Percentiles rank a stretch among this genome's conserved stretches.
Conservation (phyloP, 30 jellyfish, hydroid and myxozoan genomes). For the Aurelia aurita region DNA sequence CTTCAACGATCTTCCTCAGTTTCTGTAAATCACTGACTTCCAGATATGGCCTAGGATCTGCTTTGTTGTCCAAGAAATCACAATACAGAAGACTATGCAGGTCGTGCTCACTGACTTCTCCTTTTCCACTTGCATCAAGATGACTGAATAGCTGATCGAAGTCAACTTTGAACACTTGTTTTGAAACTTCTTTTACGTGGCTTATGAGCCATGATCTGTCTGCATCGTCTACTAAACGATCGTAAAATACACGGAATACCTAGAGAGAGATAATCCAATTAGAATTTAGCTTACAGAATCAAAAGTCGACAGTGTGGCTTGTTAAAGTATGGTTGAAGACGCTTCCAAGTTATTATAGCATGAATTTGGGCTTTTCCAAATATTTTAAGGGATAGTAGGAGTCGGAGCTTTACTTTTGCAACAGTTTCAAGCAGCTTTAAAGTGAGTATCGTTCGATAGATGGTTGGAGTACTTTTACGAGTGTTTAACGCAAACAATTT, state of each 20-base stretch:
- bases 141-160: constrained; percentile 80
- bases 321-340: too few relatives aligned
- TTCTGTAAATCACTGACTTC: constrained; percentile 87
- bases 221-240: constrained; percentile 94
- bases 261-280: constrained; percentile 2
- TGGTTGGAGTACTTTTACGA: too few relatives aligned
- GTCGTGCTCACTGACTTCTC: constrained; percentile 82
- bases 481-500: too few relatives aligned
- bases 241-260: constrained; percentile 97
- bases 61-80: constrained; percentile 92
- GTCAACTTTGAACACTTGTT: constrained; percentile 66
- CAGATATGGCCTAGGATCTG: constrained; percentile 95
- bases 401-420: too few relatives aligned
- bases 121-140: constrained; percentile 79
- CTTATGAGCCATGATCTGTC: constrained; percentile 92
- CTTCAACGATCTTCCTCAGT: constrained; percentile 88
- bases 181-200: constrained; percentile 78
- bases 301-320: too few relatives aligned
- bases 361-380: too few relatives aligned
- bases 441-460: too few relatives aligned
- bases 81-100: constrained; percentile 92
- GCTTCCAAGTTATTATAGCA: too few relatives aligned
- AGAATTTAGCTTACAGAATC: too few relatives aligned
- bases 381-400: too few relatives aligned
- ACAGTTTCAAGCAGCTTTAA: too few relatives aligned